Base-by-base conservation (phyloP, 1,140 invertebrate species). In the Drosophila trapezifrons region DNA sequence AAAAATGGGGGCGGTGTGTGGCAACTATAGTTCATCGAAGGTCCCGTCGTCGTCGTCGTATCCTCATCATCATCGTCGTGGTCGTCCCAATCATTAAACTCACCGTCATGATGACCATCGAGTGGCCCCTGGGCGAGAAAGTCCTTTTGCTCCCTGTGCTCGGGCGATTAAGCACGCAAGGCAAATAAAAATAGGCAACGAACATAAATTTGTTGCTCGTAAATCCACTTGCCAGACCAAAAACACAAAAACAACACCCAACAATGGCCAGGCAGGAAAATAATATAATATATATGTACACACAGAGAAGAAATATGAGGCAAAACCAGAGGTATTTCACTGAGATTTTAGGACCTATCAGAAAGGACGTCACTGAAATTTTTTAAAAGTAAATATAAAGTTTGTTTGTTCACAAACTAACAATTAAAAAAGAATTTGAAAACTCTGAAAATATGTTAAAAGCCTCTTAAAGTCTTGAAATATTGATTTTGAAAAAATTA, bases 161-260 rank as follows among this genome's bases (percentile, higher is more conserved):
- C 65, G 80, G 84, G 42, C 85, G 80, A 89, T 89, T 89, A 90
- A 84, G 78, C 84, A 89, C 84, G 84, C 86, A 89, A 89, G 77
- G 60, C 84, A 89, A 89, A 89, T 89, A 89, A 89, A 89, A 89
- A 90, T 89, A 89, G 84, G 77, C 86, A 89, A 90, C 81, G 80
- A 80, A 85, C 84, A 89, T 89, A 89, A 89, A 89, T 89, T 89
- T 89, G 85, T 85, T 80, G 85, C 84, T 89, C 84, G 84, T 89
- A 89, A 89, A 89, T 89, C 80, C 85, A 90, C 27, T 83, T 65
- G 65, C 63, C 73, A 76, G 79, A 67, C 81, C 58, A 45, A 54
- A 59, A 60, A 56, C 78, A 84, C 55, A 72, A 76, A 55, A 73
- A 64, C 67, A 77, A 65, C 37, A 76, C 18, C 52, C 60, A 38